Base-by-base conservation (phyloP, 2,797 vertebrate species). In the Lindbergichthys nudifrons region DNA sequence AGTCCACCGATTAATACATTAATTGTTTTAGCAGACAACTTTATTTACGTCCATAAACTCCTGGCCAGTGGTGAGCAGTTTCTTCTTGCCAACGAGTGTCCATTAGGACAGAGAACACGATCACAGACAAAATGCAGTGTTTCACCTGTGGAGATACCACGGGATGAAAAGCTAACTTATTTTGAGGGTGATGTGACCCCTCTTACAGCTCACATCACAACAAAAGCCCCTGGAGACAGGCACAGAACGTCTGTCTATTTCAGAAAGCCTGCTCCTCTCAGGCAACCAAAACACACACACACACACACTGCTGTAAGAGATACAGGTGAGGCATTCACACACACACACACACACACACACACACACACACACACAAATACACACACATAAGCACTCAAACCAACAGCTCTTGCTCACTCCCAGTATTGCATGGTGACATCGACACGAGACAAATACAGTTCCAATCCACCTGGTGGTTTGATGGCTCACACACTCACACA, bases 401-500 rank as follows among this genome's bases (percentile, higher is more conserved):
- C 43, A 64, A 75, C 70, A 70, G 61, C 74, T 78, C 56, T 59
- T 30, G 57, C 80, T 73, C 71, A 47, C 77, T 77, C 48, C 50
- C 62, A 54, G 71, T 36, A 45, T 54, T 66, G 79, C 82, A 80
- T 79, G 77, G 80, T 80, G 54, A 81, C 87, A 84, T 84, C 19
- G 21, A 82, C 81, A 89, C 89, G 59, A 92, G 92, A 89, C 94
- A 94, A 95, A 95, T 90, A 94, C 95, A 95, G 96, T 94, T 96
- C 95, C 96, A 95, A 95, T 96, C 93, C 96, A 96, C 95, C 96
- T 96, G 96, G 93, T 95, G 92, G 94, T 95, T 96, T 97, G 96
- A 97, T 96, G 95, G 96, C 91, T 94, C 95, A 65, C 83, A 87
- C 86, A 70, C 87, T 95, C 92, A 92, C 96, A 97, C 96, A 97